phyloP scores from a whole-genome alignment of 2,113 vertebrate genomes.

The Callorhinus ursinus region DNA sequence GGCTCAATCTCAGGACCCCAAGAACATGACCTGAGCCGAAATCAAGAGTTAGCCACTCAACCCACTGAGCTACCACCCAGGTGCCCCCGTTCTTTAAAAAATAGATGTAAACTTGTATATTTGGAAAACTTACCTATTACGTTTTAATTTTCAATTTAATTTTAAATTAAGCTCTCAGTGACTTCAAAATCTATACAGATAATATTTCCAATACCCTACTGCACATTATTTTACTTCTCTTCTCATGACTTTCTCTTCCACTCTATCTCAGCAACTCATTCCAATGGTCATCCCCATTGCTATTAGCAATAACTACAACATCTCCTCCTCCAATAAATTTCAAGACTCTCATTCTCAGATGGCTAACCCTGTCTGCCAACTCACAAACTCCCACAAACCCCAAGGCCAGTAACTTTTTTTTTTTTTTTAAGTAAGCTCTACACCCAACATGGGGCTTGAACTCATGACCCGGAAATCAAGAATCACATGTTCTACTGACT shows the following conservation, averaged over 20 bases:
- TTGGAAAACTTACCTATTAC: neutral
- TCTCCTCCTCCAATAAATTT: neutral
- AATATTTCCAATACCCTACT: neutral
- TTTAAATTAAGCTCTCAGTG: constrained; percentile 26
- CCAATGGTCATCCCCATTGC: neutral
- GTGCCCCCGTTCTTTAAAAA: neutral
- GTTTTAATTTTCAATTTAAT: neutral
- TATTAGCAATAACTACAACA: neutral
- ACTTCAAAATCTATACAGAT: constrained; percentile 41
- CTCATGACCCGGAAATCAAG: neutral
- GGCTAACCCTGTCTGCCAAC: neutral
- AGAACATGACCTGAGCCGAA: neutral
- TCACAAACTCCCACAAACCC: neutral
- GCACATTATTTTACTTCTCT: neutral
- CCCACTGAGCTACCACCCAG: neutral
- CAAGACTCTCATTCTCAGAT: constrained; percentile 9
- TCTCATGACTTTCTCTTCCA: neutral
- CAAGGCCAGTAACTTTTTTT: neutral
- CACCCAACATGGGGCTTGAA: neutral
- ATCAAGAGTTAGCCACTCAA: neutral
- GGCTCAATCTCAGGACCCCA: neutral
- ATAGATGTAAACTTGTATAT: neutral
- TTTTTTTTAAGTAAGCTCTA: neutral
- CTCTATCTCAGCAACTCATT: neutral
- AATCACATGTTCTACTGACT: neutral